phyloP scores from a whole-genome alignment of 2,888 invertebrate species.

The Morpho deidamia region DNA sequence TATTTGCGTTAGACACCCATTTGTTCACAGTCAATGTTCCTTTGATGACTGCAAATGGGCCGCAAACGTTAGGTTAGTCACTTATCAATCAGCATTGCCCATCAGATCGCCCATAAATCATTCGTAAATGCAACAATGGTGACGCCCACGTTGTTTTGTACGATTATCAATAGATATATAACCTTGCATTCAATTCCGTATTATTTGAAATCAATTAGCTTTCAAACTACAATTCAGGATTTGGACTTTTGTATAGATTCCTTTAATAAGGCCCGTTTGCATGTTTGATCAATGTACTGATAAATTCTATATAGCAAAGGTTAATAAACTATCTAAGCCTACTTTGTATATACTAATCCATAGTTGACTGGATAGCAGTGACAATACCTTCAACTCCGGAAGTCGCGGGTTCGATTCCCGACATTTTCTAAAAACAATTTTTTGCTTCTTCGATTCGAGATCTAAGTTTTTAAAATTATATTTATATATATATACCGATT shows the following conservation, averaged over 20 bases:
- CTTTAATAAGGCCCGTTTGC: background rate
- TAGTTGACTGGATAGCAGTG: too few relatives aligned
- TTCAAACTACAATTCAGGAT: background rate
- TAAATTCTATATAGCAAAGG: background rate
- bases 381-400: too few relatives aligned
- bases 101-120: conserved; percentile 42
- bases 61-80: conserved; percentile 50
- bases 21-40: conserved; percentile 43
- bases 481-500: too few relatives aligned
- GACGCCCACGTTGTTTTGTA: conserved; percentile 47
- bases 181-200: conserved; percentile 40
- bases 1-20: conserved; percentile 32
- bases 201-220: conserved; percentile 42
- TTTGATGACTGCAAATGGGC: conserved; percentile 58
- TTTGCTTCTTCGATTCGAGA: too few relatives aligned
- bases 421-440: too few relatives aligned
- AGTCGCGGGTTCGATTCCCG: too few relatives aligned
- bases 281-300: background rate
- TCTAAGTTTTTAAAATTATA: too few relatives aligned
- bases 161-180: conserved; percentile 38
- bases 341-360: too few relatives aligned
- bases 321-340: too few relatives aligned
- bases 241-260: background rate
- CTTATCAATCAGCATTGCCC: conserved; percentile 55
- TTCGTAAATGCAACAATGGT: conserved; percentile 44